Conservation (phyloP, 92 coral and sea anemone species). For the Zoanthus sociatus region DNA sequence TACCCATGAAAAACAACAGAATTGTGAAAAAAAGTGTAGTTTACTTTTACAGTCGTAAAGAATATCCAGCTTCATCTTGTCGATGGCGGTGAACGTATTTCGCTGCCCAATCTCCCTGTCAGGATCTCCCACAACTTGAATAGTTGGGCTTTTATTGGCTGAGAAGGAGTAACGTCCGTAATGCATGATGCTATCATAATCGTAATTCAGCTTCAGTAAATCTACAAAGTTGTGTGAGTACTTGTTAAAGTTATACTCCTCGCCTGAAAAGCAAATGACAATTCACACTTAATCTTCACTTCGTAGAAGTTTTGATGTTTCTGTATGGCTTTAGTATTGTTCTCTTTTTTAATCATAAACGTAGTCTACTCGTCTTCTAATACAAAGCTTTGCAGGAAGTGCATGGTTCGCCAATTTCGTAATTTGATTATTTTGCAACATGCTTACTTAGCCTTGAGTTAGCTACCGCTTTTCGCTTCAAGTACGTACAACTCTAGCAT, state of each 20-base stretch:
- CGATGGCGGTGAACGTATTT: constrained; percentile 63
- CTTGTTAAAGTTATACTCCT: constrained; percentile 78
- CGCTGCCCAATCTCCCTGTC: constrained; percentile 66
- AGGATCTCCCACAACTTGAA: constrained; percentile 65
- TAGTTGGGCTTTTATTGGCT: constrained; percentile 67
- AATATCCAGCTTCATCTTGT: constrained; percentile 68
- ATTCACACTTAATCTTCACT: background rate
- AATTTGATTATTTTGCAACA: no score
- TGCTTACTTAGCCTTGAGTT: no score
- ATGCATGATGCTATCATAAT: constrained; percentile 80
- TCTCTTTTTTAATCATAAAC: background rate
- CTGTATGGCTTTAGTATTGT: background rate
- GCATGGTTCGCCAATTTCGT: no score
- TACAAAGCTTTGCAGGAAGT: no score
- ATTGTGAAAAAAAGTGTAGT: background rate
- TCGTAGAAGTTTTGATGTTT: background rate
- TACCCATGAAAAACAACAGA: no score
- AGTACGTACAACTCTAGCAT: no score
- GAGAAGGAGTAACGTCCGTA: constrained; percentile 74
- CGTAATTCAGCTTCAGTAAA: constrained; percentile 70
- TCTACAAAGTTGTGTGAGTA: constrained; percentile 69
- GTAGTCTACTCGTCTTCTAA: no score
- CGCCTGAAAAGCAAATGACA: constrained; percentile 45
- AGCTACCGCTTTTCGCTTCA: no score
- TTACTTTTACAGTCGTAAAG: constrained; percentile 78